A percentile compares a stretch with the other conserved stretches of the same genome.
These are phyloP conservation scores for Muraenolepis orangiensis DNA, from an alignment of 2,797 vertebrate genomes.

Conservation along the genomic window DNA sequence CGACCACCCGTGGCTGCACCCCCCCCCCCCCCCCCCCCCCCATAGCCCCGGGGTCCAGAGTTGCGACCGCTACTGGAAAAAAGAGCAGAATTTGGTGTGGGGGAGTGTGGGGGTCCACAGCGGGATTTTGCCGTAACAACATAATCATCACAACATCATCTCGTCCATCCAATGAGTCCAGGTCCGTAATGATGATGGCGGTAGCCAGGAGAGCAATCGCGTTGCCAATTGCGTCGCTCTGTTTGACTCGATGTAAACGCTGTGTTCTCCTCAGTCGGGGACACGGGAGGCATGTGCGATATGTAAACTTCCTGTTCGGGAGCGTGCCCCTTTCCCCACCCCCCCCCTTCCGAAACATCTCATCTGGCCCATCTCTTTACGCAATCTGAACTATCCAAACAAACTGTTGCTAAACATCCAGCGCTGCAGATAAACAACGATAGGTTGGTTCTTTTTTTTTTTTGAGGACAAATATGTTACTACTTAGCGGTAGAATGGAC, in stretches of 20 bases:
- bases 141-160: slow-evolving; percentile 3
- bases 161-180: slow-evolving; percentile 23
- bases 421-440: slow-evolving; percentile 41
- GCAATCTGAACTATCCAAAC: slow-evolving; percentile 51
- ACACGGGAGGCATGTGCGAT: slow-evolving; percentile 62
- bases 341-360: slow-evolving; percentile 54
- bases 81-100: neutral
- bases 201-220: slow-evolving; percentile 53
- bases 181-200: slow-evolving; percentile 61
- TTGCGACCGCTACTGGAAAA: neutral
- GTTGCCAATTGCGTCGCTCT: slow-evolving; percentile 61
- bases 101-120: too few relatives aligned
- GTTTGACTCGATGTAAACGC: slow-evolving; percentile 68
- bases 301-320: slow-evolving; percentile 76
- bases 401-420: slow-evolving; percentile 39
- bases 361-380: slow-evolving; percentile 39
- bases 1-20: neutral
- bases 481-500: neutral
- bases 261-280: slow-evolving; percentile 47
- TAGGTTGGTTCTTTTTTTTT: neutral
- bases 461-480: neutral
- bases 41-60: too few relatives aligned
- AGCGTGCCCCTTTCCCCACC: slow-evolving; percentile 61
- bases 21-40: too few relatives aligned
- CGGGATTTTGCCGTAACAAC: neutral